Evolutionary conservation across 2,888 invertebrate genomes (phyloP), one percentile per base, ranked within the genome.

Genomic region (Drosophila mimica): DNA sequence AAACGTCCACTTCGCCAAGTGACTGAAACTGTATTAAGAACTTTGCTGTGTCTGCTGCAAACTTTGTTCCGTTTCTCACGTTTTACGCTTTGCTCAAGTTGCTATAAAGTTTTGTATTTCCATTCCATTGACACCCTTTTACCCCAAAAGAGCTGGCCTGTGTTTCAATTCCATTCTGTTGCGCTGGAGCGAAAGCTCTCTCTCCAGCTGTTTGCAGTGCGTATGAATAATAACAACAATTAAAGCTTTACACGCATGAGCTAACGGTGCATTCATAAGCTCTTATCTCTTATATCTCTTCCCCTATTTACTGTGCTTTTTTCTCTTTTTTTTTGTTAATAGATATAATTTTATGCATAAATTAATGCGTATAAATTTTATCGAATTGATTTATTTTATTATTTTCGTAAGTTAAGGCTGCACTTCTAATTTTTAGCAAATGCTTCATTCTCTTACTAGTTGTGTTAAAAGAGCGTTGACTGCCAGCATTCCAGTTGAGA

Each of bases 1-100:
- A 20, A 25, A 31, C 90, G 86, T 87, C 87, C 90, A 87, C 90
- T 83, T 70, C 82, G 89, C 76, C 79, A 76, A 76, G 77, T 87
- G 84, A 82, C 90, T 91, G 85, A 86, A 91, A 91, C 92, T 92
- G 86, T 79, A 91, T 91, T 91, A 84, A 89, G 86, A 89, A 77
- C 75, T 61, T 70, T 66, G 4, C 67, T 65, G 69, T 68, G 51
- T 31, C 66, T 68, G 72, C 49, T 77, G 73, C 66, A 74, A 77
- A 70, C 65, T 70, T 56, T 49, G 46, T 60, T 46, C 4, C 46
- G 25, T 15, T 25, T 25, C 46, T 8, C 15, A 46, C 15, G 25
- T 46, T 66, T 73, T 70, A 51, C 63, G 48, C 53, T 66, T 69
- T 72, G 59, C 79, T 82, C 81, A 72, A 74, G 78, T 61, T 71